Base-by-base conservation (phyloP, 2,888 invertebrate genomes). In the Sesia apiformis region DNA sequence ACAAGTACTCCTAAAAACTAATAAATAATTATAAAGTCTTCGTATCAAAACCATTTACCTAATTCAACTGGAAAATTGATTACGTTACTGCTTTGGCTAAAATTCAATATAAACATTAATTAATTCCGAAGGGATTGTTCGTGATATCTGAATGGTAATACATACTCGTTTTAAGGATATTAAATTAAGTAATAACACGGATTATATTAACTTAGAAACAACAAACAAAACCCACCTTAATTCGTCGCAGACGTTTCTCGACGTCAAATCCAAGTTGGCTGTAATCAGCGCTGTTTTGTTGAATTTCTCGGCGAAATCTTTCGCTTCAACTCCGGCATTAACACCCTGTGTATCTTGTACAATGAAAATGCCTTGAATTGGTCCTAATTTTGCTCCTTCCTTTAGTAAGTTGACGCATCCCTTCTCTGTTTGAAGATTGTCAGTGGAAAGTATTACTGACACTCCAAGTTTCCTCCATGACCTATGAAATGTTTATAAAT, bases 281-380 rank as follows among this genome's bases (percentile, higher is more conserved):
- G 69, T 66, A 40, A 69, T 58, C 56, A 58, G 51, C 5, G 64
- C 62, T n/a, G 60, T 67, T 49, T 72, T 67, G 62, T 74, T 71
- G 57, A 69, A 73, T 60, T 67, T 66, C 4, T 55, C 56, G 4
- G 58, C 55, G 46, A 76, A 66, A 52, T 63, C 63, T 54, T 65
- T 58, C 39, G 67, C 57, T 38, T 63, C 56, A 55, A 65, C 60
- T 57, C 56, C 58, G 42, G 63, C 57, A n/a, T 57, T 60, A 50
- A 56, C 55, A n/a, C 23, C 6, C 51, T 58, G 58, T 38, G 63
- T 58, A 50, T 63, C 62, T 58, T 67, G 67, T 41, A 74, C 64
- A 52, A 76, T 58, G 56, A 75, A 75, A 56, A 79, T 67, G n/a
- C 77, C 74, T 38, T 63, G 55, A 54, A 79, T 59, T 40, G 68